These are phyloP conservation scores for Theristicus caerulescens DNA, from an alignment of 2,113 vertebrate species.

Conservation along the genomic window DNA sequence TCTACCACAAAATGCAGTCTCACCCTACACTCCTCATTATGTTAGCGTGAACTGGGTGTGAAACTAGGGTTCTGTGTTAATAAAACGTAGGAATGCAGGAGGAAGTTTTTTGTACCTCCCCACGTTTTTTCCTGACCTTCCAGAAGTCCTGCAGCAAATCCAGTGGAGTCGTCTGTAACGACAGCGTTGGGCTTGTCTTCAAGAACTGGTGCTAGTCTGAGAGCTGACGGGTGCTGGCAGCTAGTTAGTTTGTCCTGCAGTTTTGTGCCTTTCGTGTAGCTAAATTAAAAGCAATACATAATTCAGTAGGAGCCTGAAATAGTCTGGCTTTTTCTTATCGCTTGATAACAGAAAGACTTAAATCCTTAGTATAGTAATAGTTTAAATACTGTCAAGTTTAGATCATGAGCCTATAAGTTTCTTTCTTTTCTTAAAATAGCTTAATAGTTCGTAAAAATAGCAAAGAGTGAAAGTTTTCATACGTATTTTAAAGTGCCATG, in stretches of 20 bases:
- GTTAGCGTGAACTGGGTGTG: accelerated
- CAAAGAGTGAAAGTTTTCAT: accelerated
- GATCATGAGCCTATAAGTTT: not conserved
- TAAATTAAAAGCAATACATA: not conserved
- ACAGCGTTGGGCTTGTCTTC: not conserved
- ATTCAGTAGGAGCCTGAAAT: not conserved
- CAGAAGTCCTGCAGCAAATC: not conserved
- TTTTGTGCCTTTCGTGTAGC: not conserved
- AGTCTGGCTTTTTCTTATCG: not conserved
- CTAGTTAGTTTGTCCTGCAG: not conserved
- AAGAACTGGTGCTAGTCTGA: accelerated
- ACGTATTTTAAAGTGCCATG: accelerated
- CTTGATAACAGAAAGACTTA: accelerated
- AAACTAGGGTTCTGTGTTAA: not conserved
- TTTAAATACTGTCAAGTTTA: not conserved
- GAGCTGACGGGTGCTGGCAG: not conserved
- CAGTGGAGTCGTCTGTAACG: accelerated
- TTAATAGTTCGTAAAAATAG: not conserved
- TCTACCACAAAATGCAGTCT: not conserved
- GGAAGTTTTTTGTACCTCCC: not conserved
- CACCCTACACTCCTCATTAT: accelerated
- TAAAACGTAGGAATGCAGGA: not conserved
- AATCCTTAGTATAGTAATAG: accelerated
- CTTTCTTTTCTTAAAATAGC: not conserved
- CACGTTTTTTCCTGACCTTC: not conserved